Base-by-base conservation (phyloP, 2,113 vertebrate species). In the Zapus hudsonius region DNA sequence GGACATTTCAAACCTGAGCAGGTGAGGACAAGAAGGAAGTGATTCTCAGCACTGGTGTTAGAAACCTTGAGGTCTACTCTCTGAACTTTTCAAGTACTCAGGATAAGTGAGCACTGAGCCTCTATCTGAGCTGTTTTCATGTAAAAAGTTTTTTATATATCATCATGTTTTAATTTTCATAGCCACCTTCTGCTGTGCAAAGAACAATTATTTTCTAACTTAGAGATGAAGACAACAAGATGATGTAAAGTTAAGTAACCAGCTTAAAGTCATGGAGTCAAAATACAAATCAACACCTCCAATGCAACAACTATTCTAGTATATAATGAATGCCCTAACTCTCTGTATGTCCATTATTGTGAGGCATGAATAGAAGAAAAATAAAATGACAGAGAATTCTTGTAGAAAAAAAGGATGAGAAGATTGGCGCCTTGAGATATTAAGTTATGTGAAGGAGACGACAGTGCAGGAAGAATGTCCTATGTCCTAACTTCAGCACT, bases 111-210 rank as follows among this genome's bases (percentile, higher is more conserved):
- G 10, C 19, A 61, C 13, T 16, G 63, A 29, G 67, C 29, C 47
- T 11, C 15, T 23, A 29, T 33, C n/a, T n/a, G 4, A 72, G 31
- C 3, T 81, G 4, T 55, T 86, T 93, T 70, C 57, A 67, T 83
- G 40, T 27, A 74, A 22, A 87, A 19, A 3, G 75, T 72, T 76
- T 88, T 70, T 70, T 38, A 47, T 69, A 36, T 15, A 67, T 75
- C 57, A 19, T 15, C 17, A 19, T 81, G 67, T 52, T 66, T 80
- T 69, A 52, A 69, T 75, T 90, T 93, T 95, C 59, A 95, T 3
- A 79, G 31, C n/a, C 88, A 61, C 12, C 33, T 11, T 72, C 36
- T 0, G 78, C 44, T 42, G 10, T 59, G 67, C 57, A 82, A 83
- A 84, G 16, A 72, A 57, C 20, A 92, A 85, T 86, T 57, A 42